A percentile compares a stretch with the other conserved stretches of the same genome.
Evolutionary conservation across 2,888 invertebrate genomes (phyloP).

Genomic region (Drosophila ustulata): DNA sequence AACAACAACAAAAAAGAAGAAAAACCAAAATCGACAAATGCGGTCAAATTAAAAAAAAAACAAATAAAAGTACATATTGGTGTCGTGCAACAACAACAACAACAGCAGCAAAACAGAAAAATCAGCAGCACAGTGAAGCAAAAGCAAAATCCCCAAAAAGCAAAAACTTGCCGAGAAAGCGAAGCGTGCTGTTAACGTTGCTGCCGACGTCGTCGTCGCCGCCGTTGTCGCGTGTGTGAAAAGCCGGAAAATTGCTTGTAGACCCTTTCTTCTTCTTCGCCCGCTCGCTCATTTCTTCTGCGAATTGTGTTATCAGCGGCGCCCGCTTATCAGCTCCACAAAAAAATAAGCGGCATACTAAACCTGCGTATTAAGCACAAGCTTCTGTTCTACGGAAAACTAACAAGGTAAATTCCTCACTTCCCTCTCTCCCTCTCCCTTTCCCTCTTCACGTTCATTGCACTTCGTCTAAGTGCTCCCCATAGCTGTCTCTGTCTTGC

Average conservation of each 20-base stretch:
- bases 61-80: conserved; percentile 53
- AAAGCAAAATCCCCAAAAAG: conserved; percentile 43
- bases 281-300: conserved; percentile 20
- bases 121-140: conserved; percentile 37
- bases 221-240: conserved; percentile 38
- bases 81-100: conserved; percentile 45
- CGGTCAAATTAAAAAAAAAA: conserved; percentile 79
- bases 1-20: conserved; percentile 55
- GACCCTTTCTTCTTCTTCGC: conserved; percentile 21
- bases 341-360: conserved; percentile 39
- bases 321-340: conserved; percentile 57
- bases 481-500: not conserved
- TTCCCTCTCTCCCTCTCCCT: not conserved
- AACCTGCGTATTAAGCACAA: conserved; percentile 26
- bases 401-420: conserved; percentile 33
- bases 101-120: conserved; percentile 28
- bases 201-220: conserved; percentile 48
- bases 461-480: not conserved
- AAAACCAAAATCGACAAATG: conserved; percentile 79
- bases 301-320: conserved; percentile 47
- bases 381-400: conserved; percentile 21
- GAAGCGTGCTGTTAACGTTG: conserved; percentile 50
- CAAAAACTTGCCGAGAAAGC: conserved; percentile 70
- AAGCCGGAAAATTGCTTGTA: conserved; percentile 69
- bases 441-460: not conserved